Evolutionary conservation across 2,797 vertebrate genomes (phyloP).

Genomic region (Gymnothorax javanicus): DNA sequence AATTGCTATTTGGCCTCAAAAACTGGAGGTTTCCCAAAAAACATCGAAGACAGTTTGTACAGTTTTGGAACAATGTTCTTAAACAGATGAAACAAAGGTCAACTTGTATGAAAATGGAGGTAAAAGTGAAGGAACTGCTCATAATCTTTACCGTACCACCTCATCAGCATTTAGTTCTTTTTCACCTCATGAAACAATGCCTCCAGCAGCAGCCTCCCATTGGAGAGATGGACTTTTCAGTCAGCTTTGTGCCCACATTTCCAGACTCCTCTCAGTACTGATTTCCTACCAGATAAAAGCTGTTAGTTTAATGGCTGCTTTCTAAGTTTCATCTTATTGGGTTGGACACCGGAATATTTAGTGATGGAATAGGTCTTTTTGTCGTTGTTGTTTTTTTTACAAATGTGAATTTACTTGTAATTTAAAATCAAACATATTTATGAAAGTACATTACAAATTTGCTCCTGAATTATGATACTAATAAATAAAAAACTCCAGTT

Average conservation of each 20-base stretch:
- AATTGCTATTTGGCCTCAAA: too few species aligned
- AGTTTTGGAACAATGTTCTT: too few species aligned
- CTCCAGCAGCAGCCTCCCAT: neutral
- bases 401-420: neutral
- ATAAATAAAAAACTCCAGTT: neutral
- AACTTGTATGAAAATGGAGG: too few species aligned
- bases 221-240: neutral
- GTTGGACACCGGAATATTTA: neutral
- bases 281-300: constrained; percentile 6
- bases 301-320: neutral
- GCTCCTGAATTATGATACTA: neutral
- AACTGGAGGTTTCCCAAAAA: too few species aligned
- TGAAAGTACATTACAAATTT: neutral
- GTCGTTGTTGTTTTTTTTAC: neutral
- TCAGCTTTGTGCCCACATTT: constrained; percentile 11
- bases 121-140: too few species aligned
- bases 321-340: neutral
- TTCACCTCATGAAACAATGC: neutral
- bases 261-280: neutral
- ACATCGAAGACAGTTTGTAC: too few species aligned
- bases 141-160: too few species aligned
- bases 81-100: too few species aligned
- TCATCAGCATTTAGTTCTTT: neutral
- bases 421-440: neutral
- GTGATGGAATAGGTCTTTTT: neutral